Conservation (phyloP, 2,888 invertebrate genomes). For the Xanthia icteritia region DNA sequence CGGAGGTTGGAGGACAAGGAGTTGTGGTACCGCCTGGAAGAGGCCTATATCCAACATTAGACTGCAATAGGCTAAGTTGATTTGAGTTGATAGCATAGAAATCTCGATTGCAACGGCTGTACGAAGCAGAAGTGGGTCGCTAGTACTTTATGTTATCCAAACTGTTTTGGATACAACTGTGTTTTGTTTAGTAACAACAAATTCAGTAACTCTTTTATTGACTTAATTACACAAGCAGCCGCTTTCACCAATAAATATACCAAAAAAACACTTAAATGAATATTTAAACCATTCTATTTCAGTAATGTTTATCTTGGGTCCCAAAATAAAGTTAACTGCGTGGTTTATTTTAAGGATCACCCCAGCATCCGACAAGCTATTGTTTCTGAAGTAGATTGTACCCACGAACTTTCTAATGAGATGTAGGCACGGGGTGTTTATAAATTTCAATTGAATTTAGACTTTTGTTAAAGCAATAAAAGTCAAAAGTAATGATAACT, state of each 20-base stretch:
- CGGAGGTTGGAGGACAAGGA: not conserved
- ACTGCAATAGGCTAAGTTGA: not conserved
- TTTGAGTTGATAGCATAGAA: not conserved
- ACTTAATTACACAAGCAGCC: not conserved
- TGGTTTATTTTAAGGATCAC: not conserved
- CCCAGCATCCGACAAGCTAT: not conserved
- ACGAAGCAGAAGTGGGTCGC: not conserved
- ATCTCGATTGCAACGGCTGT: not conserved
- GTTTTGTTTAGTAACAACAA: not conserved
- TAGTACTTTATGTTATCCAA: not conserved
- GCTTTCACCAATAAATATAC: not conserved
- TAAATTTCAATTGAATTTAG: slow-evolving; percentile 4
- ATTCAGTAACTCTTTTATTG: not conserved
- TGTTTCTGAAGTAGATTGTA: not conserved
- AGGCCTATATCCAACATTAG: not conserved
- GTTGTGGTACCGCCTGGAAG: not conserved
- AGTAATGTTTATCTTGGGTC: slow-evolving; percentile 4
- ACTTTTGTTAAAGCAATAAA: slow-evolving; percentile 12
- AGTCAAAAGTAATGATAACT: not conserved
- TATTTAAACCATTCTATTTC: slow-evolving; percentile 28
- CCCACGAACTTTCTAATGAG: slow-evolving; percentile 19
- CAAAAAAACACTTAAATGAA: slow-evolving; percentile 6
- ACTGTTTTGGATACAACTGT: not conserved
- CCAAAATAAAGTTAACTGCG: slow-evolving; percentile 34
- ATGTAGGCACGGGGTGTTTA: slow-evolving; percentile 5